Conservation (phyloP, 2,888 invertebrate genomes). For the Dynastes maya region DNA sequence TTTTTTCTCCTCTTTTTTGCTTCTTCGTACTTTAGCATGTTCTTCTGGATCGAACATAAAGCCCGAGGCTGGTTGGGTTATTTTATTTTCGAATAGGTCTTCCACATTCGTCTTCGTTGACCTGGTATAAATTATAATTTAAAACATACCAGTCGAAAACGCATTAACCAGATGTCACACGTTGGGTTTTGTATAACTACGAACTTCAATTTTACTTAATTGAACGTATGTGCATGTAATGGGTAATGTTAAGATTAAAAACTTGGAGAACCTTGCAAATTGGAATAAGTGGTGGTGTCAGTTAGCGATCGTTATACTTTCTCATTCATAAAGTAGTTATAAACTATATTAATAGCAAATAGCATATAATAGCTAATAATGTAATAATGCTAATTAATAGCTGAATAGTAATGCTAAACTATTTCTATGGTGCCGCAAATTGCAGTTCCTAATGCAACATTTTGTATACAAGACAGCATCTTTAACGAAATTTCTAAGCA, state of each 20-base stretch:
- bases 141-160: constrained; percentile 32
- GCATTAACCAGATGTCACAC: constrained; percentile 44
- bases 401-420: too few relatives aligned
- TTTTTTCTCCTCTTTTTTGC: neutral
- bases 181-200: neutral
- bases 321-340: too few relatives aligned
- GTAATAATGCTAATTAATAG: too few relatives aligned
- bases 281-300: too few relatives aligned
- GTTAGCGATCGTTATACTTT: too few relatives aligned
- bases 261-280: too few relatives aligned
- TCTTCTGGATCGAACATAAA: constrained; percentile 10
- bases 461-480: neutral
- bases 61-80: constrained; percentile 28
- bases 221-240: constrained; percentile 12
- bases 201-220: constrained; percentile 5
- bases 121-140: constrained; percentile 43
- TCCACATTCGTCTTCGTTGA: constrained; percentile 32
- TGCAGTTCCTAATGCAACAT: neutral
- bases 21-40: constrained; percentile 1
- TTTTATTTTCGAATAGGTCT: constrained; percentile 32
- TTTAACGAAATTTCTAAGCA: constrained; percentile 3
- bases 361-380: too few relatives aligned
- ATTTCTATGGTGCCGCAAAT: too few relatives aligned
- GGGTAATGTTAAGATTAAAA: neutral
- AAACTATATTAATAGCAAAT: too few relatives aligned